Percentiles rank a stretch among this genome's conserved stretches.
phyloP scores from a whole-genome alignment of 2,888 invertebrate species.

The Lissonota sp. region DNA sequence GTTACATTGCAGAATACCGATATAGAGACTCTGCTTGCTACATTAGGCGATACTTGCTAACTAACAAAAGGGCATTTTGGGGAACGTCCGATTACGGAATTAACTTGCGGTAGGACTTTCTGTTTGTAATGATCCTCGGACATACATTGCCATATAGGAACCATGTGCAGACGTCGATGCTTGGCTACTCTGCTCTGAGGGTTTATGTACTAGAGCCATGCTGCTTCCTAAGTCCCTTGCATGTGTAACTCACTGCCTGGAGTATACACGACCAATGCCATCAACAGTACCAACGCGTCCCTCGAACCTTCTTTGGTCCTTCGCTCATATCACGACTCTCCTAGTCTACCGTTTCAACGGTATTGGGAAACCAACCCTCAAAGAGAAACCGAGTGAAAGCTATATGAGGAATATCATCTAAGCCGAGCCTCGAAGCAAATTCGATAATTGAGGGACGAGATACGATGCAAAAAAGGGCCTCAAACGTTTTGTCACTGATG shows the following conservation, averaged over 20 bases:
- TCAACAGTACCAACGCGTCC: conserved; percentile 15
- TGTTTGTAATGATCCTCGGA: too few relatives aligned
- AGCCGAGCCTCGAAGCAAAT: neutral
- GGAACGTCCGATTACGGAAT: too few relatives aligned
- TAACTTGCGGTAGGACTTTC: too few relatives aligned
- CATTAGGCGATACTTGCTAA: neutral
- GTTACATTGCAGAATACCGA: conserved; percentile 49
- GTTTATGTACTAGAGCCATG: conserved; percentile 21
- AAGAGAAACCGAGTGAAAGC: neutral
- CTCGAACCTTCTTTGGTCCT: conserved; percentile 1
- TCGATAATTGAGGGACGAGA: conserved; percentile 4
- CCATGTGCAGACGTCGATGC: conserved; percentile 22
- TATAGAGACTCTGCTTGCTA: conserved; percentile 6
- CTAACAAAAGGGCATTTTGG: too few relatives aligned
- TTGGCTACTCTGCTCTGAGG: conserved; percentile 30
- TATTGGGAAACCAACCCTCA: neutral
- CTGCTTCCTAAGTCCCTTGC: conserved; percentile 22
- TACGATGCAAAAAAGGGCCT: neutral
- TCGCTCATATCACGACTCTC: neutral
- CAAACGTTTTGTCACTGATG: neutral
- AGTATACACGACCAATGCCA: conserved; percentile 14
- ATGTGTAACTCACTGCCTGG: neutral
- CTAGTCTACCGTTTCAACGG: neutral
- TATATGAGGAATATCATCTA: neutral
- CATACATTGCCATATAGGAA: neutral